Percentiles rank a stretch among this genome's conserved stretches.
Conservation (phyloP, 1,140 invertebrate genomes). For the Aradophagus sp. region DNA sequence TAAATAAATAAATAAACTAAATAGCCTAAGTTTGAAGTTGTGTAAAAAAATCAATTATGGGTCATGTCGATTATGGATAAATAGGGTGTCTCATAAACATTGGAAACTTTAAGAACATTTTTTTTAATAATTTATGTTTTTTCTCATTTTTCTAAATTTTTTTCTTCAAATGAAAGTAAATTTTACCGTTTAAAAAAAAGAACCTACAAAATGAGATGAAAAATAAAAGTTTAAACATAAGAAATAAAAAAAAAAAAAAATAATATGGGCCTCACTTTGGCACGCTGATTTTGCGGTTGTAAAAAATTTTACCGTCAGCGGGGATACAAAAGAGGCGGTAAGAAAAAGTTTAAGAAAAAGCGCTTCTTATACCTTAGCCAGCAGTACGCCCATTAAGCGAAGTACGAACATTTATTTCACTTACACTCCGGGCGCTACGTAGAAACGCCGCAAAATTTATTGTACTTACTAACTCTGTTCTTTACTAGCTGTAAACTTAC, state of each 20-base stretch:
- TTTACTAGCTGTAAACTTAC: conserved; percentile 63
- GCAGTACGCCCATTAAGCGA: conserved; percentile 61
- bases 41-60: no score
- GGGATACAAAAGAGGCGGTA: conserved; percentile 39
- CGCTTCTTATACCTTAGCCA: conserved; percentile 52
- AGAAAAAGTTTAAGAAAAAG: conserved; percentile 51
- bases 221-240: conserved; percentile 4
- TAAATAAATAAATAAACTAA: no score
- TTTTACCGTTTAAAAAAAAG: no score
- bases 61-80: no score
- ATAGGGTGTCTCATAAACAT: no score
- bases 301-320: conserved; percentile 46
- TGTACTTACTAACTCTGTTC: conserved; percentile 66
- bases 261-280: conserved; percentile 17
- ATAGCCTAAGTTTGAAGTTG: no score
- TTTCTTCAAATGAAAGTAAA: no score
- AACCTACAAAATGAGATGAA: no score
- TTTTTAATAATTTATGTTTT: no score
- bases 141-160: no score
- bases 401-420: conserved; percentile 67
- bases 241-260: conserved; percentile 4
- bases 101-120: no score
- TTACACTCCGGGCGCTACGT: conserved; percentile 61
- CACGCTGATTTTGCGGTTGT: conserved; percentile 11
- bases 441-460: conserved; percentile 64